Evolutionary conservation across 2,797 vertebrate species (phyloP), one percentile per base, ranked within the genome.

Genomic region (Syngnathus rostellatus): DNA sequence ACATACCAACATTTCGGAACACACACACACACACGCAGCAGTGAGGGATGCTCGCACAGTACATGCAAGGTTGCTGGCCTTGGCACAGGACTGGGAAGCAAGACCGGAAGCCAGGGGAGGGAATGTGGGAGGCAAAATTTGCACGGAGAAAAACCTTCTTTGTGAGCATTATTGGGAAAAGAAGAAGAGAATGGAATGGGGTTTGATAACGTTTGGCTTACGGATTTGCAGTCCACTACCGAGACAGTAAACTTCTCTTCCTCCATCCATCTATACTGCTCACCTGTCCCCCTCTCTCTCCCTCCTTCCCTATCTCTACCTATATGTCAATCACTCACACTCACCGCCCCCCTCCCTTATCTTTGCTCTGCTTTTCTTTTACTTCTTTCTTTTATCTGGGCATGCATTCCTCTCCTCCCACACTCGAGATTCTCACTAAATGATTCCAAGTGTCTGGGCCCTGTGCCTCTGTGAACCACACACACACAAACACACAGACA

Each of bases 381-480:
- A 86, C 86, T 90, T 90, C 82, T 85, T 84, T 88, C 85, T 87
- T 91, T 91, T 91, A 91, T 91, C 88, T 89, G 88, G 89, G 89
- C 82, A 79, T 76, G 82, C 90, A 91, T 92, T 92, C 90, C 89
- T 89, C 85, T 90, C 88, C 91, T 91, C 91, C 91, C 86, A 92
- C 91, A 89, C 88, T 88, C 79, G 40, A 88, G 88, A 90, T 85
- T 88, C 86, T 89, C 89, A 88, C 89, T 90, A 91, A 92, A 90
- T 90, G 89, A 90, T 90, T 92, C 89, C 90, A 91, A 91, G 88
- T 91, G 90, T 91, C 90, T 92, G 89, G 88, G 88, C 87, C 88
- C 81, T 70, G 77, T 88, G 85, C 86, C 85, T 88, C 79, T 65
- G 74, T 50, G 70, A 85, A 73, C 83, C 65, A 73, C 57, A 58